Evolutionary conservation across 1,140 invertebrate species (phyloP), one percentile per base, ranked within the genome.

Genomic region (Pachyrhynchus sulphureomaculatus): DNA sequence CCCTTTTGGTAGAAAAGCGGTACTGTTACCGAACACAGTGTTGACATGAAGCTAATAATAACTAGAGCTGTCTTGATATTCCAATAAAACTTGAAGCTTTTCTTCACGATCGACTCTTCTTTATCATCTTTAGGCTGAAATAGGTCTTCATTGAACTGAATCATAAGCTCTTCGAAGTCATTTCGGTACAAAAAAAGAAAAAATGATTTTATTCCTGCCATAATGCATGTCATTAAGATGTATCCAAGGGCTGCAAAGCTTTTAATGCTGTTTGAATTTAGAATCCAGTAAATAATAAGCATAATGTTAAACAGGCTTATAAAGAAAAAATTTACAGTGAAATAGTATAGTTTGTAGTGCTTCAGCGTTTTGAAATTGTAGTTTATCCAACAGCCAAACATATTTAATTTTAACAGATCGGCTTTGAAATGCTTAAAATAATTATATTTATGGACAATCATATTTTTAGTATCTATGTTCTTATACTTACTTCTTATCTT

Each of bases 1-100:
- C 26, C 20, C 12, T 51, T 60, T 12, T 6, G 12, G 37, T 60
- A 33, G 3, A 60, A 51, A 2, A 60, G 15, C 13, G 57, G 57
- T 17, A 20, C 44, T 5, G 13, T 32, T 3, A 51, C 20, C 10
- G 45, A 23, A 9, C 20, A 51, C 1, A 32, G 10, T 15, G 20
- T 13, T 24, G 55, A 8, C 12, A 57, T n/a, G 10, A n/a, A 1
- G 17, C 23, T 32, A 10, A 47, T n/a, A 5, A 26, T 10, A 10
- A 44, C 12, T 1, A 57, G 32, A 9, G 41, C 17, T 8, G 1
- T 42, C 29, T 44, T 55, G n/a, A 44, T 37, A 10, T 32, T 26
- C 8, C 15, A 15, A 20, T 24, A 42, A 26, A 37, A 4, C 4
- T 44, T 17, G 26, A 55, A 10, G 8, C 5, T 17, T 12, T 37